Evolutionary conservation across 2,113 vertebrate species (phyloP).

Genomic region (Cephalopterus ornatus): DNA sequence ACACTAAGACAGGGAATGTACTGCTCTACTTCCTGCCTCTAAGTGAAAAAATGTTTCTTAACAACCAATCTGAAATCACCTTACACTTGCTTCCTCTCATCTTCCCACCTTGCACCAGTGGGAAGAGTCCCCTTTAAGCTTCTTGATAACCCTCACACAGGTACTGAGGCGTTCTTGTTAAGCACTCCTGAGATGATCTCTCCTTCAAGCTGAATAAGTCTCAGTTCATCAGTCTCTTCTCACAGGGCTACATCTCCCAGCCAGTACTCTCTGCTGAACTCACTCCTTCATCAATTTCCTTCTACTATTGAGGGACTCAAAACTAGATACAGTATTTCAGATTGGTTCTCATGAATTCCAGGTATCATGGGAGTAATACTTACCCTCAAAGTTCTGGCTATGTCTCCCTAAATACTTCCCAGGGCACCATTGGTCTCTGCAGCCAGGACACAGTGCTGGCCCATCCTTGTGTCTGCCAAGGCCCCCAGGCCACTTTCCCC

Average conservation of each 20-base stretch:
- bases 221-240: background rate
- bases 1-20: background rate
- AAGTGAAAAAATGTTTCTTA: background rate
- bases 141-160: fast-evolving
- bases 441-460: background rate
- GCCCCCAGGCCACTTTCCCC: background rate
- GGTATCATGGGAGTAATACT: background rate
- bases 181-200: background rate
- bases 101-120: background rate
- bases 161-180: background rate
- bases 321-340: background rate
- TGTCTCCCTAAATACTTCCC: background rate
- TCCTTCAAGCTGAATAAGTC: background rate
- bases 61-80: background rate
- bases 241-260: background rate
- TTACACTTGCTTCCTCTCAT: background rate
- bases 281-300: background rate
- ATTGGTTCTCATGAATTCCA: background rate
- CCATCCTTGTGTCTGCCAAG: background rate
- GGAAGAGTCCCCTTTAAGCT: background rate
- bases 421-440: fast-evolving
- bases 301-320: background rate
- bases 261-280: background rate
- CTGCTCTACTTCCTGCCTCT: background rate
- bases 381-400: background rate